Conservation (phyloP, 2,888 invertebrate species). For the Spilosoma lubricipeda region DNA sequence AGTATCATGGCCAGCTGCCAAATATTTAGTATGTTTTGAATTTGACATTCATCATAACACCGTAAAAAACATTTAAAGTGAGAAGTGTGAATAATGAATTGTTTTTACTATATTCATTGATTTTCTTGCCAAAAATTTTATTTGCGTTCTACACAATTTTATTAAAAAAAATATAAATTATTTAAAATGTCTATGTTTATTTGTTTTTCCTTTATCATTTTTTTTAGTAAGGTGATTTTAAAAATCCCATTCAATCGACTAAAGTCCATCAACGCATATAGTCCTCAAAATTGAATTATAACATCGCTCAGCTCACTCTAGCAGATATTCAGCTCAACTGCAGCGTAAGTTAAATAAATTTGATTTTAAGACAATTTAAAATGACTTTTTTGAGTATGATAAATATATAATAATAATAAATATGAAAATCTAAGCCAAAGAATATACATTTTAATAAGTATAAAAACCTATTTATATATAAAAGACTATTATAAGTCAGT, state of each 20-base stretch:
- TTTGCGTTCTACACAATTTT: neutral
- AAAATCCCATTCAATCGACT: neutral
- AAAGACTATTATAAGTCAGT: too few species aligned
- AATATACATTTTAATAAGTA: neutral
- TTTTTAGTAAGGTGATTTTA: neutral
- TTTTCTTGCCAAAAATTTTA: neutral
- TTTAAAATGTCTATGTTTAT: neutral
- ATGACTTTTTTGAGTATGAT: too few species aligned
- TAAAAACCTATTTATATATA: too few species aligned
- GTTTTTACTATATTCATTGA: neutral
- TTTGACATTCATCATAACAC: neutral
- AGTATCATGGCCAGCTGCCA: slow-evolving; percentile 6
- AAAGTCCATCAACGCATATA: too few species aligned
- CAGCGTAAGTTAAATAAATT: too few species aligned
- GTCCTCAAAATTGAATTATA: neutral
- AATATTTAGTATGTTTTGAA: neutral
- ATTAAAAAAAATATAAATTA: too few species aligned
- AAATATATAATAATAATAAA: too few species aligned
- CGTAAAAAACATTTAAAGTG: slow-evolving; percentile 3
- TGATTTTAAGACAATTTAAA: too few species aligned
- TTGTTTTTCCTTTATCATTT: neutral
- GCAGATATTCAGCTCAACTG: neutral
- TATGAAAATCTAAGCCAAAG: neutral
- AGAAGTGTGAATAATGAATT: slow-evolving; percentile 9
- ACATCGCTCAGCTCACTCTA: neutral